Conservation (phyloP, 2,113 vertebrate genomes). For the Chaenogobius annularis region DNA sequence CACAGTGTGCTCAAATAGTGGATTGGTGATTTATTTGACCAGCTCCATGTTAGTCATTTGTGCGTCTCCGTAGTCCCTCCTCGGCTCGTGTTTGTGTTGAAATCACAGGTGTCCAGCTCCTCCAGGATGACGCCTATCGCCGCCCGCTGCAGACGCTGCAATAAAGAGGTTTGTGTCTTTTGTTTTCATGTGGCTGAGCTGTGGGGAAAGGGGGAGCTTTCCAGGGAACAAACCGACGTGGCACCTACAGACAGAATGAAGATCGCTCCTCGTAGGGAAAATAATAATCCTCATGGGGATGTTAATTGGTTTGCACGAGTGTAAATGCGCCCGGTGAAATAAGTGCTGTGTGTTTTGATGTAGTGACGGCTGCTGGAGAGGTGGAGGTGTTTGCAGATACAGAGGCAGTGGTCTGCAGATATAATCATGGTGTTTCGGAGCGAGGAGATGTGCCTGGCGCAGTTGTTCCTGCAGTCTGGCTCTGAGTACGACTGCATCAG, state of each 20-base stretch:
- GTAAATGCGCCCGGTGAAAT: slow-evolving; percentile 13
- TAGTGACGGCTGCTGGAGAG: slow-evolving; percentile 24
- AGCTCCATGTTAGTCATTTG: slow-evolving; percentile 3
- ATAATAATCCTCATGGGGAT: slow-evolving; percentile 31
- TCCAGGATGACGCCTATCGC: slow-evolving; percentile 61
- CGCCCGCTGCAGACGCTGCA: slow-evolving; percentile 37
- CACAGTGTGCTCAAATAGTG: background rate
- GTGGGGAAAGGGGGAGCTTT: background rate
- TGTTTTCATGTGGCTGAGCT: slow-evolving; percentile 31
- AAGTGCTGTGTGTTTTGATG: slow-evolving; percentile 33
- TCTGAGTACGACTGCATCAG: slow-evolving; percentile 97
- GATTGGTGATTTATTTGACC: slow-evolving; percentile 11
- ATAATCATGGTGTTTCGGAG: slow-evolving; percentile 90
- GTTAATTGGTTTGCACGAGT: slow-evolving; percentile 44
- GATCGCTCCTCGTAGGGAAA: background rate
- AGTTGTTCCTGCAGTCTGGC: slow-evolving; percentile 94
- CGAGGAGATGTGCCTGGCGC: slow-evolving; percentile 94
- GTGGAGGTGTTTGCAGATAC: slow-evolving; percentile 22
- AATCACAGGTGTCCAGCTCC: slow-evolving; percentile 59
- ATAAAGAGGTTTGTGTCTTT: slow-evolving; percentile 34
- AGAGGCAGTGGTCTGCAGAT: slow-evolving; percentile 45
- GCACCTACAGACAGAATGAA: slow-evolving; percentile 15
- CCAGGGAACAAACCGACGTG: background rate
- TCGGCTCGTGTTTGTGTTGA: slow-evolving; percentile 13
- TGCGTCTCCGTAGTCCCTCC: background rate